Conservation (phyloP, 1,140 invertebrate genomes). For the Drosophila littoralis region DNA sequence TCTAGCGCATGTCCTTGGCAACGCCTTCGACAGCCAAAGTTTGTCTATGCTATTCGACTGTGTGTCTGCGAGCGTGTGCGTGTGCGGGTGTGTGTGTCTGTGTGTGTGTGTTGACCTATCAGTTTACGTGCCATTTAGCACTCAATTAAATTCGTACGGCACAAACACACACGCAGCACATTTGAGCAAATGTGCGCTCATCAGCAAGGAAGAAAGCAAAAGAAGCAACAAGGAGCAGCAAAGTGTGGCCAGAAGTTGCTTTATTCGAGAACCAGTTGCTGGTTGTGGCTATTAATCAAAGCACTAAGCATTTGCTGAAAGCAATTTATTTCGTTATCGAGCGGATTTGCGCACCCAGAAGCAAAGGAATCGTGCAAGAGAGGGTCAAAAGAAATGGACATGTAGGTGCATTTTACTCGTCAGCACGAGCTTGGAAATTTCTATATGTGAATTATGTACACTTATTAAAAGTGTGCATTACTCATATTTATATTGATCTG, state of each 20-base stretch:
- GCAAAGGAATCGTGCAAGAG: constrained; percentile 52
- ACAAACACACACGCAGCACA: constrained; percentile 61
- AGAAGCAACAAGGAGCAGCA: constrained; percentile 20
- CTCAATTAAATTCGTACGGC: constrained; percentile 81
- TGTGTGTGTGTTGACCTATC: constrained; percentile 76
- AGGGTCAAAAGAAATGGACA: constrained; percentile 17
- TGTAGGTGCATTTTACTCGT: constrained; percentile 23
- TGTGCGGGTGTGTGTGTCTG: constrained; percentile 41
- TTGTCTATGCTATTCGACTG: constrained; percentile 38
- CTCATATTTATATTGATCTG: constrained; percentile 59
- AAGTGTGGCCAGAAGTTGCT: constrained; percentile 37
- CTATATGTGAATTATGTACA: neutral
- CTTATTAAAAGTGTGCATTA: constrained; percentile 17
- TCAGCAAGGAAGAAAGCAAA: constrained; percentile 49
- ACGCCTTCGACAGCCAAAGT: constrained; percentile 61
- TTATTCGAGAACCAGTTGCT: constrained; percentile 46
- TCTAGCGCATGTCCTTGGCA: constrained; percentile 60
- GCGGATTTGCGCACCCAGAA: constrained; percentile 47
- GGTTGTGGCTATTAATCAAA: constrained; percentile 71
- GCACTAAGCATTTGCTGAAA: constrained; percentile 77
- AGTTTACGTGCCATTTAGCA: constrained; percentile 84
- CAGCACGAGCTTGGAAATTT: neutral
- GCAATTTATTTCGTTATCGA: constrained; percentile 81
- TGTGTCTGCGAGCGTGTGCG: constrained; percentile 2
- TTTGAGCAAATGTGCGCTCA: constrained; percentile 77